phyloP scores from a whole-genome alignment of 2,888 invertebrate genomes.

The Clunio marinus region DNA sequence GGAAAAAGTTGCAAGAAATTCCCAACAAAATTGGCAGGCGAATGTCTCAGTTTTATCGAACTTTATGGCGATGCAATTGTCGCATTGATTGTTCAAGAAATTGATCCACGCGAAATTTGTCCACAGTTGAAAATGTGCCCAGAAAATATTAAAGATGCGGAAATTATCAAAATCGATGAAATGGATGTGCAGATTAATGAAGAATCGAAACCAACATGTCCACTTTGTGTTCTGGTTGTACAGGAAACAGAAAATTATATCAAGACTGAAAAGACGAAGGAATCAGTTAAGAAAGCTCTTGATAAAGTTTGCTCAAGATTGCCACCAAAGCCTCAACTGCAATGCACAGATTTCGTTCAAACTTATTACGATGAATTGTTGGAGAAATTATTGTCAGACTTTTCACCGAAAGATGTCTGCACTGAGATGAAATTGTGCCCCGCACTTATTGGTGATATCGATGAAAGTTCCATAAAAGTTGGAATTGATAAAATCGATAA shows the following conservation, averaged over 20 bases:
- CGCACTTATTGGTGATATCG: constrained; percentile 43
- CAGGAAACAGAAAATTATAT: constrained; percentile 69
- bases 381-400: constrained; percentile 72
- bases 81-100: constrained; percentile 66
- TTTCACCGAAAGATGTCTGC: constrained; percentile 73
- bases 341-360: constrained; percentile 73
- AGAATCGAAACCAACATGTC: constrained; percentile 65
- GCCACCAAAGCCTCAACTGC: constrained; percentile 57
- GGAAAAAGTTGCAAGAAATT: constrained; percentile 65
- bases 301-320: constrained; percentile 67
- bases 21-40: constrained; percentile 58
- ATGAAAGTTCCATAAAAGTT: constrained; percentile 45
- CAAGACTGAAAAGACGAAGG: constrained; percentile 69
- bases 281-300: constrained; percentile 63
- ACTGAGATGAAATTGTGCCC: constrained; percentile 68
- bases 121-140: constrained; percentile 69
- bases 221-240: constrained; percentile 78
- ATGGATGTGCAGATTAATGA: constrained; percentile 42
- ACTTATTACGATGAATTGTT: constrained; percentile 71
- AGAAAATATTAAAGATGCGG: constrained; percentile 48
- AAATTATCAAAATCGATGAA: constrained; percentile 47
- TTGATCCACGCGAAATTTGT: constrained; percentile 54
- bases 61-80: constrained; percentile 76
- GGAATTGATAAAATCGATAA: constrained; percentile 40
- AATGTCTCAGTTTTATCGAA: constrained; percentile 71